Evolutionary conservation across 2,113 vertebrate species (phyloP), one percentile per base, ranked within the genome.

Genomic region (Cynoglossus semilaevis): DNA sequence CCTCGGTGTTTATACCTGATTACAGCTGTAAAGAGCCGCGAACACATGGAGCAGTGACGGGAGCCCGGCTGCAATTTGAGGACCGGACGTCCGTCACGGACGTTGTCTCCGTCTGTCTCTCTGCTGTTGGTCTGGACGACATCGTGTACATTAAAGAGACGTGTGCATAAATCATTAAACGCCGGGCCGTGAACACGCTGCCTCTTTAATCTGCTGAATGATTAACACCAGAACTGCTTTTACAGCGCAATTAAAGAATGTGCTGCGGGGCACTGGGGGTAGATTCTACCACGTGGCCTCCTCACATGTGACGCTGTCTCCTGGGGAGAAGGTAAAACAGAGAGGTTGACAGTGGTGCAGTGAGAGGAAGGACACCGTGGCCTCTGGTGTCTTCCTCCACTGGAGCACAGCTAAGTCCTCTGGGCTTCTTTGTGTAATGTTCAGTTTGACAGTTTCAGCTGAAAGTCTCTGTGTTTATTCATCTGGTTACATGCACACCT

Each of bases 401-500:
- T 36, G 54, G 51, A 50, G 58, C 52, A 57, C 50, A 58, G 42
- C 22, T 29, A 58, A 45, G 63, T 62, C 63, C 54, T 71, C 35
- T 14, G 34, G 66, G 53, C 36, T 18, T 55, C 42, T 15, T 51
- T 60, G 46, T 36, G 43, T 29, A 49, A 55, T 53, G 41, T 43
- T 35, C 45, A 52, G 48, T 65, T 58, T 66, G 63, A 58, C 49
- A 63, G 44, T 63, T 81, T n/a, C 29, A 45, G 37, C 42, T 63
- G 15, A n/a, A 53, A 14, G 61, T 73, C 59, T 42, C 3, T 49
- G 51, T 60, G 63, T 69, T 79, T 70, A 64, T 70, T 63, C 72
- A 64, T 70, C 46, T 47, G 37, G n/a, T 18, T 49, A 52, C 22
- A 60, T 45, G 4, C 46, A 38, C 70, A 73, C 61, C 56, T 77